Evolutionary conservation across 2,888 invertebrate species (phyloP), one percentile per base, ranked within the genome.

Genomic region (Metellina segmentata): DNA sequence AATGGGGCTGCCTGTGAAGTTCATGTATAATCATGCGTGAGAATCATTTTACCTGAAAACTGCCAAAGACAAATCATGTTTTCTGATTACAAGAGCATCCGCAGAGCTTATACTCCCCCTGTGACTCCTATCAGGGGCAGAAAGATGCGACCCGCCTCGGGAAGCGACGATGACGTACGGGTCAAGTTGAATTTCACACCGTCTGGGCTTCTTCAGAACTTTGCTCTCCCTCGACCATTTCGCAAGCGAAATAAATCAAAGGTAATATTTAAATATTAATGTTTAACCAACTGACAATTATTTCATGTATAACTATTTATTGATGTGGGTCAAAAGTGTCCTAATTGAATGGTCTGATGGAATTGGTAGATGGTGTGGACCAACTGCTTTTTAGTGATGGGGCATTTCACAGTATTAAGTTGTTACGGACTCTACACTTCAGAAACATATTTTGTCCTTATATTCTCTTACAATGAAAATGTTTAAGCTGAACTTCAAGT

Each of bases 191-290:
- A 93, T 78, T 92, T 93, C 69, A 88, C 89, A 48, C 91, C 93
- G 13, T 91, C 91, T 52, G 87, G 89, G 49, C 82, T 93, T 13
- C 91, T 93, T 34, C 92, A 92, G 16, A 93, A 92, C 74, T 93
- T 93, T 78, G 91, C 90, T 69, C 74, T 93, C 7, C 85, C 93
- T 20, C 86, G 91, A 70, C 93, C 93, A 9, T 93, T 93, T 88
- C 92, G 93, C 20, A 92, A 90, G 89, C 89, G 93, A 81, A 93
- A 92, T 70, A 93, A 93, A 81, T 92, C 93, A n/a, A 93, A 81
- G 86, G 91, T 90, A 75, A 9, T 48, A n/a, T 51, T 51, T 20
- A 48, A 19, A 70, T 49, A n/a, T n/a, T n/a, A n/a, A n/a, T n/a
- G n/a, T n/a, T n/a, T n/a, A n/a, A n/a, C n/a, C n/a, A n/a, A n/a